Conservation (phyloP, 2,888 invertebrate species). For the Ernsta delagoae region DNA sequence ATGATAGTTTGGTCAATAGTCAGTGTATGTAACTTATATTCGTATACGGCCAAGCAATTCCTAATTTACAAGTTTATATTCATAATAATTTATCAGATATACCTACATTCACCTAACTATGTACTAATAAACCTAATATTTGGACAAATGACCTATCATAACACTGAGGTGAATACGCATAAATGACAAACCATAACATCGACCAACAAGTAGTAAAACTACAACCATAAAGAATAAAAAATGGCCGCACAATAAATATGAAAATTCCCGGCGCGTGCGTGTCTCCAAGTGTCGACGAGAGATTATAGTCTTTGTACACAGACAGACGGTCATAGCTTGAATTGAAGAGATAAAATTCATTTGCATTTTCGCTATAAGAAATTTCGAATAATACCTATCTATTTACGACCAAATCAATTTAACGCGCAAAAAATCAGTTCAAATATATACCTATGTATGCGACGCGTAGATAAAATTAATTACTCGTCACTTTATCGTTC, state of each 20-base stretch:
- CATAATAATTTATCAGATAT: no score
- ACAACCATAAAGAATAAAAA: conserved; percentile 11
- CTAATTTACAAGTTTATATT: no score
- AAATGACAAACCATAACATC: not conserved
- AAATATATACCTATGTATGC: no score
- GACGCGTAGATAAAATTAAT: no score
- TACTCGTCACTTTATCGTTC: no score
- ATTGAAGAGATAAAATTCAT: conserved; percentile 8
- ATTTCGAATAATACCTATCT: not conserved
- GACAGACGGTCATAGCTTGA: conserved; percentile 15
- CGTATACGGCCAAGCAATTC: no score
- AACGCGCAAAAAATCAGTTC: not conserved
- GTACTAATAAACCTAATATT: no score
- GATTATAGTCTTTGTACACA: conserved; percentile 37
- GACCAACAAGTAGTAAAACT: not conserved
- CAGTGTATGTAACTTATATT: no score
- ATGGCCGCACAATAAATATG: conserved; percentile 37
- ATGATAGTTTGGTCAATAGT: no score
- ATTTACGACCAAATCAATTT: not conserved
- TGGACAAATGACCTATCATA: no score
- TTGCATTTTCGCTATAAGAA: conserved; percentile 24
- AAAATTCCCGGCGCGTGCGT: conserved; percentile 39
- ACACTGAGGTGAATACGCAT: no score
- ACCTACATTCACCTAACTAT: no score
- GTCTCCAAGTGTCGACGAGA: conserved; percentile 34